Percentiles rank a stretch among this genome's conserved stretches.
phyloP scores from a whole-genome alignment of 2,797 vertebrate genomes.

The Leucoraja ocellata region DNA sequence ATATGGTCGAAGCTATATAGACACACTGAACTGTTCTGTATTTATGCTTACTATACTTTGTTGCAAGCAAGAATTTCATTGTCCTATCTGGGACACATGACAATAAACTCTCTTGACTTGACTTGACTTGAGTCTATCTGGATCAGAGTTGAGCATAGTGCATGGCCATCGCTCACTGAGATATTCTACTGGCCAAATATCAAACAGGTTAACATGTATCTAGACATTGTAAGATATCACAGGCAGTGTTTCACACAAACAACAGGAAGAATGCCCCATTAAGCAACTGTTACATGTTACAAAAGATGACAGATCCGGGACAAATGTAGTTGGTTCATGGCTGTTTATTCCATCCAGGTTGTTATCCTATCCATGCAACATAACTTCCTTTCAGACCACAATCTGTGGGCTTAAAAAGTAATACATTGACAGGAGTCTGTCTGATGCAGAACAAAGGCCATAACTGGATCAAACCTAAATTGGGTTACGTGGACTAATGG shows the following conservation, averaged over 20 bases:
- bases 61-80: no score
- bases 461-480: neutral
- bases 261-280: neutral
- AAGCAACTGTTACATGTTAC: neutral
- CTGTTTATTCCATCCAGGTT: neutral
- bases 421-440: neutral
- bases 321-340: neutral
- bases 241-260: neutral
- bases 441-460: neutral
- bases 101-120: no score
- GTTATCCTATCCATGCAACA: neutral
- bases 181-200: neutral
- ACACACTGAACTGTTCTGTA: no score
- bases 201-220: neutral
- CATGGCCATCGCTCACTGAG: neutral
- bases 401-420: neutral
- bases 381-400: neutral
- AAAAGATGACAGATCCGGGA: neutral
- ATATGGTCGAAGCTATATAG: no score
- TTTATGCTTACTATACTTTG: no score
- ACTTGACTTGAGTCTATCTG: no score
- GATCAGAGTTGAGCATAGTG: neutral
- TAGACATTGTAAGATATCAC: neutral
- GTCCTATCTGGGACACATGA: no score
- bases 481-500: neutral